phyloP scores from a whole-genome alignment of 2,113 vertebrate species.

The Coptodon bakossiorum region DNA sequence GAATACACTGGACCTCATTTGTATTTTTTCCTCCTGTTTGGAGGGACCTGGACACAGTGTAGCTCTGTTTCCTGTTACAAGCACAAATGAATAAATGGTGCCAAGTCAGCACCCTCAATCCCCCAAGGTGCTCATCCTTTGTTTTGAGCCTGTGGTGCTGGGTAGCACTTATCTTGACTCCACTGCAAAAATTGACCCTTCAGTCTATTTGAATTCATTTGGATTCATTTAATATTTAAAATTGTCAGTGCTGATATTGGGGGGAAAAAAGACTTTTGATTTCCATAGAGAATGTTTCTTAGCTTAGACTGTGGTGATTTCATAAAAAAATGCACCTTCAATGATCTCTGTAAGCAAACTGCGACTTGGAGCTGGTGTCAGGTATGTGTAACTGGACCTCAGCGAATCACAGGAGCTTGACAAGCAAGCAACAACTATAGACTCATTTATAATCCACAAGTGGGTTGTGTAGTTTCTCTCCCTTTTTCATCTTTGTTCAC shows the following conservation, averaged over 20 bases:
- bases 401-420: conserved; percentile 43
- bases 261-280: neutral
- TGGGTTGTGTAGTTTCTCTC: neutral
- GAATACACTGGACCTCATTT: neutral
- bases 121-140: conserved; percentile 11
- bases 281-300: neutral
- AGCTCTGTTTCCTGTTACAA: conserved; percentile 62
- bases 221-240: neutral
- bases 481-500: neutral
- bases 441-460: conserved; percentile 43
- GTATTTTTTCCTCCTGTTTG: conserved; percentile 2
- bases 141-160: neutral
- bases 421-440: conserved; percentile 15
- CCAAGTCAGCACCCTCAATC: conserved; percentile 39
- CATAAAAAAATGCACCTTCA: conserved; percentile 30
- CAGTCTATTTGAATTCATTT: neutral
- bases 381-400: conserved; percentile 44
- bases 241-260: neutral
- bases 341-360: conserved; percentile 44
- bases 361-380: conserved; percentile 28
- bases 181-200: neutral
- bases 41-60: conserved; percentile 51
- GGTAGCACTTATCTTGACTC: conserved; percentile 14
- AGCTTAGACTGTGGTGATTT: neutral
- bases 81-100: conserved; percentile 30